phyloP scores from a whole-genome alignment of 2,797 vertebrate genomes.

The Clarias fuscus region DNA sequence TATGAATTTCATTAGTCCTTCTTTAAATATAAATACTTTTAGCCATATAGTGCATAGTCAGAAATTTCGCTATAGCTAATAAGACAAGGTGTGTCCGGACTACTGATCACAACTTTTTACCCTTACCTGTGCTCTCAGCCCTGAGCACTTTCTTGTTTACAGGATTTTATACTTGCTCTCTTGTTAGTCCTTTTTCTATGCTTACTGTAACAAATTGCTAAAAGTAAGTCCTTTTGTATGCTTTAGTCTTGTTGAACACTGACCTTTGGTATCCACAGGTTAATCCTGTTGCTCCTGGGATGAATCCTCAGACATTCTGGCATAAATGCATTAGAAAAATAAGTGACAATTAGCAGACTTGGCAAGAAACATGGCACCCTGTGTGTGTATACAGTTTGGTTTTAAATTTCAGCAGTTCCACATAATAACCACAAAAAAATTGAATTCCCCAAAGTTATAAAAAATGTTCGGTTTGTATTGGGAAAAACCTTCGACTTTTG shows the following conservation, averaged over 20 bases:
- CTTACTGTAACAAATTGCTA: neutral
- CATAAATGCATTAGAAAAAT: neutral
- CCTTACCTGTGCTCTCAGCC: neutral
- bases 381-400: neutral
- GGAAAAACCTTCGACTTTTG: neutral
- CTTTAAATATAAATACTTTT: no score
- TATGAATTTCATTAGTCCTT: no score
- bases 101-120: neutral
- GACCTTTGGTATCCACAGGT: neutral
- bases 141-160: neutral
- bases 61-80: no score
- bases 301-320: neutral
- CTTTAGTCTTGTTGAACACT: neutral
- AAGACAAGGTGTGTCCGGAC: no score
- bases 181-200: neutral
- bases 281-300: neutral
- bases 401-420: neutral
- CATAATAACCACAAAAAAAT: neutral
- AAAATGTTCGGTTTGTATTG: neutral
- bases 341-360: neutral
- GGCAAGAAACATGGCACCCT: neutral
- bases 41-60: no score
- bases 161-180: neutral
- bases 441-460: neutral
- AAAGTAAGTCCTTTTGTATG: neutral